These are phyloP conservation scores for Betta splendens DNA, from an alignment of 2,797 vertebrate species.

Conservation along the genomic window DNA sequence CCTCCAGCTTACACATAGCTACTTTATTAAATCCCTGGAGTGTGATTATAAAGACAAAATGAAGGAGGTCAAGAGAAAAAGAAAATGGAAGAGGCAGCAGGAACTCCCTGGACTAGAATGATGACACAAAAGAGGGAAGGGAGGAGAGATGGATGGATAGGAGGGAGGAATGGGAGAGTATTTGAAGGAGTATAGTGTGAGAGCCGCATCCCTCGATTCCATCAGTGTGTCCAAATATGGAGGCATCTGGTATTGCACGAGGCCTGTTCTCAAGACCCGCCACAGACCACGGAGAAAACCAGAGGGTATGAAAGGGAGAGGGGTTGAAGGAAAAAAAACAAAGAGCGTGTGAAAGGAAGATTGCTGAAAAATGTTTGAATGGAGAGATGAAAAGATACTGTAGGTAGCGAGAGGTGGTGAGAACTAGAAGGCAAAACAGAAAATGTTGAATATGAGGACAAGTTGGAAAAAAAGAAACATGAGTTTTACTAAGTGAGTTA, in stretches of 20 bases:
- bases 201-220: constrained; percentile 69
- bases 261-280: constrained; percentile 69
- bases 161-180: constrained; percentile 55
- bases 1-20: background rate
- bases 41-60: constrained; percentile 22
- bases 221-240: constrained; percentile 84
- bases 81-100: constrained; percentile 6
- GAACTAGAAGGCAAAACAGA: constrained; percentile 14
- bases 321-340: constrained; percentile 14
- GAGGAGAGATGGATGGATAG: constrained; percentile 41
- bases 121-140: constrained; percentile 46
- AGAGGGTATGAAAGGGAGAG: constrained; percentile 26
- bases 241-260: constrained; percentile 75
- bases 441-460: constrained; percentile 8
- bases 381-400: constrained; percentile 9
- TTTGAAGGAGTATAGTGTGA: constrained; percentile 65
- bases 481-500: constrained; percentile 34
- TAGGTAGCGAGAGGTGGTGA: constrained; percentile 6
- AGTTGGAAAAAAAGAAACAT: constrained; percentile 30
- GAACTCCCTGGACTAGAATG: constrained; percentile 48
- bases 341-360: constrained; percentile 25
- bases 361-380: constrained; percentile 21
- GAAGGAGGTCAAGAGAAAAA: constrained; percentile 4
- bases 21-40: constrained; percentile 10
- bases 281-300: constrained; percentile 54